phyloP scores from a whole-genome alignment of 1,140 invertebrate species.

The Diachasmimorpha longicaudata region DNA sequence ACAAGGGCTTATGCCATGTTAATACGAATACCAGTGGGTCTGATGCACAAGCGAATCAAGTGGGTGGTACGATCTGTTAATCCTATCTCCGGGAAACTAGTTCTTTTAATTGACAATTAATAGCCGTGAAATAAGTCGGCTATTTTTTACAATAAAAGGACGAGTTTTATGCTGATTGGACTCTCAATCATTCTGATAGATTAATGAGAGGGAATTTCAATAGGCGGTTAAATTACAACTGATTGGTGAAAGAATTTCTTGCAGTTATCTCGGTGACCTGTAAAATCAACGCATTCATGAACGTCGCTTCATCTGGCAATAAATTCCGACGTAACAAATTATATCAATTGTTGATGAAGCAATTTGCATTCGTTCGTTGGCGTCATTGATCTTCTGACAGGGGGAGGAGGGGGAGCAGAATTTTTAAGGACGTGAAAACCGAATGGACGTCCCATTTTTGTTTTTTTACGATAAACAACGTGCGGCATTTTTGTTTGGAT shows the following conservation, averaged over 20 bases:
- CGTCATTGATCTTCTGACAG: neutral
- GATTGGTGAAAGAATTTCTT: neutral
- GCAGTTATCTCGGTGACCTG: neutral
- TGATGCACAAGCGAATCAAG: neutral
- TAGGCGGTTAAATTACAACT: neutral
- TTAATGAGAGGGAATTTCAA: neutral
- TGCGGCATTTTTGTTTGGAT: too few relatives aligned
- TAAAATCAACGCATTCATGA: neutral
- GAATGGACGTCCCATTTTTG: too few relatives aligned
- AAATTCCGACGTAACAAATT: neutral
- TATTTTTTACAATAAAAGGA: too few relatives aligned
- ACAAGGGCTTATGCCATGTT: neutral
- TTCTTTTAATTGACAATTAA: neutral
- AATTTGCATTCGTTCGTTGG: neutral
- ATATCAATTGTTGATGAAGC: neutral
- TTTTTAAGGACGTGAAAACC: too few relatives aligned
- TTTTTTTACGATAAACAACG: too few relatives aligned
- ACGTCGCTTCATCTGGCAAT: neutral
- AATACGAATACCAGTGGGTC: too few relatives aligned
- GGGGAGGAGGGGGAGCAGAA: too few relatives aligned
- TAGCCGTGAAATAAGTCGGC: neutral
- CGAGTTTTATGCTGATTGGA: too few relatives aligned
- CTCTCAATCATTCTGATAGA: too few relatives aligned
- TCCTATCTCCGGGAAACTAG: neutral
- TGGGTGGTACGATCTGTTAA: neutral